Evolutionary conservation across 1,140 invertebrate genomes (phyloP).

Genomic region (Polypedilum vanderplanki): DNA sequence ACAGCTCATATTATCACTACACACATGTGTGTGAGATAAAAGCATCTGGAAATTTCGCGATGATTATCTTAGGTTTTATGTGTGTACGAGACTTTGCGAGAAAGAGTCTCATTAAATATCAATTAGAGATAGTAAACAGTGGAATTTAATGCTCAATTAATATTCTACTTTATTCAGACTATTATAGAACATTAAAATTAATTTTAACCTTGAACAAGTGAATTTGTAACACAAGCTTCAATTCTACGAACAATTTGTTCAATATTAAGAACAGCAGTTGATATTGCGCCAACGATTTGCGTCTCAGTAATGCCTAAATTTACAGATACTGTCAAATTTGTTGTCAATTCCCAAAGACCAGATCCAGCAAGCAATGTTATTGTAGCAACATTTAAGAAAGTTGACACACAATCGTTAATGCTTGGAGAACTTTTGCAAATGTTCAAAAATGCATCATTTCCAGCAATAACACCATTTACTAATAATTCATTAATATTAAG

Average conservation of each 20-base stretch:
- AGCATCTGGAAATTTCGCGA: too few species aligned
- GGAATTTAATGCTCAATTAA: too few species aligned
- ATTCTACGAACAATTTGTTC: background rate
- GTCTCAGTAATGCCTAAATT: background rate
- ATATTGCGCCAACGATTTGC: background rate
- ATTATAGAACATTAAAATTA: too few species aligned
- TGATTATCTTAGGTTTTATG: too few species aligned
- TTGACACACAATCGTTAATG: background rate
- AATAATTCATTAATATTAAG: background rate
- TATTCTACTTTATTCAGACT: too few species aligned
- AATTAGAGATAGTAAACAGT: too few species aligned
- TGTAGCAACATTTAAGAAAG: background rate
- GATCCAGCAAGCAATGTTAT: background rate
- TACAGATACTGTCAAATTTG: background rate
- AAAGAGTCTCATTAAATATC: too few species aligned
- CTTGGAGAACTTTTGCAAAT: background rate
- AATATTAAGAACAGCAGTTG: background rate
- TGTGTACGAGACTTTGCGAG: too few species aligned
- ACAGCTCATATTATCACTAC: too few species aligned
- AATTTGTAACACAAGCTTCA: background rate
- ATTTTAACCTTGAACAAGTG: too few species aligned
- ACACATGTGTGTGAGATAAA: too few species aligned
- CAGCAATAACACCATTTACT: background rate
- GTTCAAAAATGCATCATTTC: background rate
- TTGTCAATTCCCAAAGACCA: background rate